Evolutionary conservation across 2,797 vertebrate genomes (phyloP).

Genomic region (Selene dorsalis): DNA sequence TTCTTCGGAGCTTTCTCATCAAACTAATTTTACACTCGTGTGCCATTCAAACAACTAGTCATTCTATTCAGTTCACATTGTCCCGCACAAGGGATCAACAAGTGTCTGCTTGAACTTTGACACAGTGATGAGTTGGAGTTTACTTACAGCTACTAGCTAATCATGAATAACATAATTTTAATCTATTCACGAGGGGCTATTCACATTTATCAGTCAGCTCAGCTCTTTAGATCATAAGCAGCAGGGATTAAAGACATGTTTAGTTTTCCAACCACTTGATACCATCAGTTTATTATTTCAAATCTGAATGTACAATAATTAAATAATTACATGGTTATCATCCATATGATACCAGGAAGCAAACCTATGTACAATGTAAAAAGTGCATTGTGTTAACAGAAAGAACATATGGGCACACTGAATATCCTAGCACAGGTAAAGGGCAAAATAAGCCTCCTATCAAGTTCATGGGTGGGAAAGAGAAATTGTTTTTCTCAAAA

Average conservation of each 20-base stretch:
- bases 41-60: neutral
- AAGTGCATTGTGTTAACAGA: slow-evolving; percentile 80
- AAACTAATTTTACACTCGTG: neutral
- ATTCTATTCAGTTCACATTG: neutral
- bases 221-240: neutral
- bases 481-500: slow-evolving; percentile 10
- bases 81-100: neutral
- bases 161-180: neutral
- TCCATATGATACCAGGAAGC: slow-evolving; percentile 72
- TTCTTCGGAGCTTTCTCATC: neutral
- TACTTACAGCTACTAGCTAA: neutral
- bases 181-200: neutral
- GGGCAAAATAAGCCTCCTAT: slow-evolving; percentile 20
- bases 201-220: neutral
- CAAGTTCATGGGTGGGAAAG: slow-evolving; percentile 20
- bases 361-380: slow-evolving; percentile 78
- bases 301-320: slow-evolving; percentile 81
- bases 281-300: slow-evolving; percentile 79
- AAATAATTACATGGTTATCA: slow-evolving; percentile 78
- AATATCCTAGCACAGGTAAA: slow-evolving; percentile 38
- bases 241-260: neutral
- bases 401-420: slow-evolving; percentile 50
- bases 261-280: slow-evolving; percentile 25
- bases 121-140: neutral
- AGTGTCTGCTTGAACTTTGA: slow-evolving; percentile 47